Percentiles rank a stretch among this genome's conserved stretches.
These are phyloP conservation scores for Priapulus caudatus DNA, from an alignment of 2,888 invertebrate species.

Conservation along the genomic window DNA sequence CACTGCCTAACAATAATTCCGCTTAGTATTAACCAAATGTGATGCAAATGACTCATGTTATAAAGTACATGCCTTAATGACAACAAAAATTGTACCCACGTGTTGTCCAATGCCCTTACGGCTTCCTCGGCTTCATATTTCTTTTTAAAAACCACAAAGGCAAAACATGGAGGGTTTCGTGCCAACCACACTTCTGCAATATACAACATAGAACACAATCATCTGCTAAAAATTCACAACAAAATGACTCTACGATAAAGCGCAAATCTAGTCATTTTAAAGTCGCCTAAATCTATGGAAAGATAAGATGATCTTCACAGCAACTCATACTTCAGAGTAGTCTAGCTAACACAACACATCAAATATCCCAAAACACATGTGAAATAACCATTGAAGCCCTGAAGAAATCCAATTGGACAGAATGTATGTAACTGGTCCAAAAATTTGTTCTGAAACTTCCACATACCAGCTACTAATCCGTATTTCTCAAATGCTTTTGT, in stretches of 20 bases:
- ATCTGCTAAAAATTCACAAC: neutral
- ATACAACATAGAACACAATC: neutral
- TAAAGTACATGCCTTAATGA: too few species aligned
- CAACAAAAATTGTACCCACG: slow-evolving; percentile 39
- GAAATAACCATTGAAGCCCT: neutral
- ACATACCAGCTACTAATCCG: slow-evolving; percentile 37
- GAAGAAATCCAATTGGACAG: neutral
- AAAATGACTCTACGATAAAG: too few species aligned
- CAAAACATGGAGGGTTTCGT: slow-evolving; percentile 48
- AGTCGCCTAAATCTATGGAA: too few species aligned
- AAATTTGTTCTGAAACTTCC: neutral
- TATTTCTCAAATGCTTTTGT: slow-evolving; percentile 46
- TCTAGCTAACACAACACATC: too few species aligned
- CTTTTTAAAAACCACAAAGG: slow-evolving; percentile 48
- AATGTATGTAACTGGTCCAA: neutral
- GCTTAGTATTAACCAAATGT: too few species aligned
- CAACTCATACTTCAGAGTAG: too few species aligned
- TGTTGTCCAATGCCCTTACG: slow-evolving; percentile 41
- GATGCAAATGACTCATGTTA: too few species aligned
- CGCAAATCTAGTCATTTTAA: too few species aligned
- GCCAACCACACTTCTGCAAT: slow-evolving; percentile 47
- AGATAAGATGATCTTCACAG: too few species aligned
- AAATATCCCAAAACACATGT: neutral
- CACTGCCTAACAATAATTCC: too few species aligned
- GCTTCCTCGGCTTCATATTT: slow-evolving; percentile 45